Conservation (phyloP, 2,113 vertebrate genomes). For the Forbesichthys agassizii region DNA sequence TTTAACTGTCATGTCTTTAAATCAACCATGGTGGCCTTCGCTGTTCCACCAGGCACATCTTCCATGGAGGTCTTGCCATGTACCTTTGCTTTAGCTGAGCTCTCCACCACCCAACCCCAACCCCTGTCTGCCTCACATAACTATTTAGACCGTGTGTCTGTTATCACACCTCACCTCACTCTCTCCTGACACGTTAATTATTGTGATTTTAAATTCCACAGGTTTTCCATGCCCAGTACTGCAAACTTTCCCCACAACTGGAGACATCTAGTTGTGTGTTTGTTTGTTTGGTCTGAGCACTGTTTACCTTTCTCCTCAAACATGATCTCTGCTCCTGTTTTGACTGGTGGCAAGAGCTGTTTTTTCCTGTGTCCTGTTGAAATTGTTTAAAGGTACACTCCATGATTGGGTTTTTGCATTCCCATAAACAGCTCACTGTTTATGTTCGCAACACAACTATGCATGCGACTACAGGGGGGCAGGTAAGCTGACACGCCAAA, state of each 20-base stretch:
- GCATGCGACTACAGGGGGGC: too few species aligned
- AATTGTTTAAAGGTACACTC: too few species aligned
- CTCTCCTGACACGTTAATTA: background rate
- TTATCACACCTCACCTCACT: background rate
- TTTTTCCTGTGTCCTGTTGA: background rate
- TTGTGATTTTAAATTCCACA: background rate
- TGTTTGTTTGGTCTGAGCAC: too few species aligned
- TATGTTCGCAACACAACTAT: too few species aligned
- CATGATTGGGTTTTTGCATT: too few species aligned
- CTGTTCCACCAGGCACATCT: slow-evolving; percentile 41
- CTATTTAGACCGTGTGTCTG: background rate
- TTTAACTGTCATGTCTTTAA: slow-evolving; percentile 43
- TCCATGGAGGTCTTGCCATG: slow-evolving; percentile 35
- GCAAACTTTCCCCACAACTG: background rate
- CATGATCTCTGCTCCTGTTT: too few species aligned
- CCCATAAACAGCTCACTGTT: too few species aligned
- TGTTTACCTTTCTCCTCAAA: too few species aligned
- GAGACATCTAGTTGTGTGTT: background rate
- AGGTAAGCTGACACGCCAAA: too few species aligned
- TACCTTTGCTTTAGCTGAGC: slow-evolving; percentile 11
- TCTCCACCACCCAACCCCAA: background rate
- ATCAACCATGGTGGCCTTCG: slow-evolving; percentile 47
- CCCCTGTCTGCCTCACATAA: slow-evolving; percentile 12
- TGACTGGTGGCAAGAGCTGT: background rate
- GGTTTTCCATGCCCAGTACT: slow-evolving; percentile 9